Evolutionary conservation across 2,888 invertebrate species (phyloP), one percentile per base, ranked within the genome.

Genomic region (Aplocera efformata): DNA sequence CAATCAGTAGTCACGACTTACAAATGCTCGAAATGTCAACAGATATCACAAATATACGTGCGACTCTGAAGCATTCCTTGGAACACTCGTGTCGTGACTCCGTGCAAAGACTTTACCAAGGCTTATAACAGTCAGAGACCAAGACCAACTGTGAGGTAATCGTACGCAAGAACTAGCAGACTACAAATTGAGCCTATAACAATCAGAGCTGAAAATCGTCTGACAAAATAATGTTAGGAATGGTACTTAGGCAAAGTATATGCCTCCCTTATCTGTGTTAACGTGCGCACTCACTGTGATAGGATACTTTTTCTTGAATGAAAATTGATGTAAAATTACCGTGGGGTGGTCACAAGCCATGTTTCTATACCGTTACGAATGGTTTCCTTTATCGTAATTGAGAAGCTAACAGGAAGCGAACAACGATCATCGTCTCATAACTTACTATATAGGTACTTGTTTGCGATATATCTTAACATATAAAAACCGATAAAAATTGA

Each of bases 21-120:
- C 67, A 57, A 63, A 68, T 58, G 49, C 27, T 35, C 48, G 35
- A 68, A 72, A 75, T 75, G 66, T 64, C 72, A 70, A 46, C 57
- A 49, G 48, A 50, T 48, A 49, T 48, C 41, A 43, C 38, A 43
- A 33, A 37, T 26, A 34, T 42, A 34, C 29, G 36, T 42, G 42
- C 39, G 36, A 33, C 20, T 32, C 22, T 30, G 13, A 17, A 17
- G 13, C 61, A 65, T 67, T 58, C 60, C 61, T 48, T 5, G 5
- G 45, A 55, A 32, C 48, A 55, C 56, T 70, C 67, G 62, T n/a
- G n/a, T n/a, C n/a, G n/a, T 68, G 65, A 67, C 55, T 60, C 45
- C 49, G 45, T 48, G 47, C 47, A 48, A 52, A 53, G 44, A 53
- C 52, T 47, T 48, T 42, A 39, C 33, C 32, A 55, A 56, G 54